These are phyloP conservation scores for Drosophila aff. DNA, from an alignment of 1,140 invertebrate genomes.

Conservation along the genomic window DNA sequence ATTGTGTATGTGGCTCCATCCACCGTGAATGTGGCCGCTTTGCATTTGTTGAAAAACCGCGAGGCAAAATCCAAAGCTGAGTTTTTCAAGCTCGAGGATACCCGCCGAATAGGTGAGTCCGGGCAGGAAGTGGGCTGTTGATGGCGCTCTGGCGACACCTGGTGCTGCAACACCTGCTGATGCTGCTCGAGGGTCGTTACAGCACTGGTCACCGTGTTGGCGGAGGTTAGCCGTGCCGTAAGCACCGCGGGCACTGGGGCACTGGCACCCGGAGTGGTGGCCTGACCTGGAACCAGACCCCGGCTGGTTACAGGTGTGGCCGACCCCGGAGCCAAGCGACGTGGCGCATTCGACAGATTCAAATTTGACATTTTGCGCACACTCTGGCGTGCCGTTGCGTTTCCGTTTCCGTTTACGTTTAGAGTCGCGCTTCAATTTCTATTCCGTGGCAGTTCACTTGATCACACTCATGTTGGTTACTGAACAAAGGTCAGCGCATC, in stretches of 20 bases:
- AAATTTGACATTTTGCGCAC: constrained; percentile 68
- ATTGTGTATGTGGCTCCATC: constrained; percentile 92
- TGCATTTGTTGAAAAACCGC: constrained; percentile 90
- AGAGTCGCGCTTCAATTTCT: constrained; percentile 22
- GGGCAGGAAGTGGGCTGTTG: constrained; percentile 71
- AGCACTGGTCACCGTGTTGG: constrained; percentile 57
- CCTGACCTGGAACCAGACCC: constrained; percentile 9
- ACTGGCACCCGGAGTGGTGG: constrained; percentile 12
- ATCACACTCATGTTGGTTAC: constrained; percentile 45
- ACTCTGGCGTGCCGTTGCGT: constrained; percentile 11
- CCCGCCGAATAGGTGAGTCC: constrained; percentile 79
- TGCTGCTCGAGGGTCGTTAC: constrained; percentile 35
- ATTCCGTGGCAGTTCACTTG: constrained; percentile 36
- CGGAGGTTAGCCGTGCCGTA: constrained; percentile 60
- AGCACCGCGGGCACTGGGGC: constrained; percentile 36
- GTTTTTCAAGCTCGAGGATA: constrained; percentile 80
- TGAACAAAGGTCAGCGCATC: constrained; percentile 15
- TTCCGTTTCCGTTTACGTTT: constrained; percentile 20
- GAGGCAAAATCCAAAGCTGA: constrained; percentile 81
- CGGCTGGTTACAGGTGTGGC: constrained; percentile 63
- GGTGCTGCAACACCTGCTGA: constrained; percentile 14
- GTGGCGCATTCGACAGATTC: constrained; percentile 65
- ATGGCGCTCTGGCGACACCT: constrained; percentile 19
- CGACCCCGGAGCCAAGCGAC: constrained; percentile 69
- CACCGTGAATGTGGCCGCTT: constrained; percentile 91